Conservation (phyloP, 2,113 vertebrate species). For the Gila orcuttii region DNA sequence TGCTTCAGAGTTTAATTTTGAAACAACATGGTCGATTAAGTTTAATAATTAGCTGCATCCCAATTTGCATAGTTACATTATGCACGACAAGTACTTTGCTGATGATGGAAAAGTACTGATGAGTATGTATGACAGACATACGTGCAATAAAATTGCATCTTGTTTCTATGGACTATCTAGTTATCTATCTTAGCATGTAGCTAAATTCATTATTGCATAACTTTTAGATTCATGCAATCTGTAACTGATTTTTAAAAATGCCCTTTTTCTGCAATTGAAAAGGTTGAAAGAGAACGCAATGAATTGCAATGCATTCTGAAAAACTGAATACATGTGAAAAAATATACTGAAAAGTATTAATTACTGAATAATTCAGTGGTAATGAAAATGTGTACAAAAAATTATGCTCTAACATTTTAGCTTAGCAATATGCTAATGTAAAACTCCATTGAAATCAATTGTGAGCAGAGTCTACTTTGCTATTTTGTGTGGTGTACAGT, state of each 20-base stretch:
- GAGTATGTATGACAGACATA: not conserved
- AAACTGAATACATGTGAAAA: not conserved
- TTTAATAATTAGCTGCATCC: slow-evolving; percentile 10
- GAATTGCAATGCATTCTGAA: not conserved
- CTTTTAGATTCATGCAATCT: not conserved
- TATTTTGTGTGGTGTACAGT: not conserved
- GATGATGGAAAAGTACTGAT: not conserved
- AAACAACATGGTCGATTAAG: slow-evolving; percentile 7
- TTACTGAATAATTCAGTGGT: not conserved
- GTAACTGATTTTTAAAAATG: not conserved
- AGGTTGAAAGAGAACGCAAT: not conserved
- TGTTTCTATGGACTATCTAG: not conserved
- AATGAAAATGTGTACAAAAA: too few relatives aligned
- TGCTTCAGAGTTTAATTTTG: slow-evolving; percentile 8
- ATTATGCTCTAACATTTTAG: not conserved
- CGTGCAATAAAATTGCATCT: not conserved
- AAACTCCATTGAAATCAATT: not conserved
- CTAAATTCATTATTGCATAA: not conserved
- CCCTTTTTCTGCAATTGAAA: not conserved
- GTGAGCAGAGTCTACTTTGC: not conserved
- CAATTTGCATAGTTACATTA: slow-evolving; percentile 14
- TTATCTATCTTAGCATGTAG: not conserved
- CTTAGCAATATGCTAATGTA: not conserved
- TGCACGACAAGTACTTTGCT: not conserved
- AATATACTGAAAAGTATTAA: not conserved